Conservation (phyloP, 2,797 vertebrate species). For the Morus bassanus region DNA sequence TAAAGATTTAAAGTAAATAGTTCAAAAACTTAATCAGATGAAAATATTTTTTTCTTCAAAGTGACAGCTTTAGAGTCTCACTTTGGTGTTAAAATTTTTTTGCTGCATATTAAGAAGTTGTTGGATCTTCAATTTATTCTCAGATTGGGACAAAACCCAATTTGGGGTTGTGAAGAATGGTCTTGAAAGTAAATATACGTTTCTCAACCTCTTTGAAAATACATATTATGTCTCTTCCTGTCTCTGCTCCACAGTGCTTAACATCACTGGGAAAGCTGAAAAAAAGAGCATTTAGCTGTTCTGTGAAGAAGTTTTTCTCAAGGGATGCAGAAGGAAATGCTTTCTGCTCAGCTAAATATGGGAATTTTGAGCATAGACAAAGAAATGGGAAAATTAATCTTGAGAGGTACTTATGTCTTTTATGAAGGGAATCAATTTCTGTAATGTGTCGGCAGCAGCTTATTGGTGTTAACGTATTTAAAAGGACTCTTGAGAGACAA, state of each 20-base stretch:
- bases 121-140: background rate
- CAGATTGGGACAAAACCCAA: background rate
- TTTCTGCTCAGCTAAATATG: background rate
- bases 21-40: background rate
- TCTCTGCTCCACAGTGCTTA: background rate
- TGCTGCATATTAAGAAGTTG: background rate
- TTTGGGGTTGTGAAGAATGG: background rate
- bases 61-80: background rate
- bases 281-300: background rate
- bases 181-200: background rate
- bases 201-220: background rate
- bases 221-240: background rate
- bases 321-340: background rate
- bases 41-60: background rate
- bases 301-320: background rate
- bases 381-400: background rate
- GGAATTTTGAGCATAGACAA: background rate
- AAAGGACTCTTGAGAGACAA: background rate
- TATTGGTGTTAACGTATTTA: background rate
- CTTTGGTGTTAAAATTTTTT: background rate
- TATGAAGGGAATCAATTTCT: background rate
- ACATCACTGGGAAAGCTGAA: background rate
- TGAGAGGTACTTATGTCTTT: background rate
- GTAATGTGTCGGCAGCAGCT: background rate
- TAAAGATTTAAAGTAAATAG: background rate